phyloP scores from a whole-genome alignment of 2,113 vertebrate species.

The Beaufortia kweichowensis region DNA sequence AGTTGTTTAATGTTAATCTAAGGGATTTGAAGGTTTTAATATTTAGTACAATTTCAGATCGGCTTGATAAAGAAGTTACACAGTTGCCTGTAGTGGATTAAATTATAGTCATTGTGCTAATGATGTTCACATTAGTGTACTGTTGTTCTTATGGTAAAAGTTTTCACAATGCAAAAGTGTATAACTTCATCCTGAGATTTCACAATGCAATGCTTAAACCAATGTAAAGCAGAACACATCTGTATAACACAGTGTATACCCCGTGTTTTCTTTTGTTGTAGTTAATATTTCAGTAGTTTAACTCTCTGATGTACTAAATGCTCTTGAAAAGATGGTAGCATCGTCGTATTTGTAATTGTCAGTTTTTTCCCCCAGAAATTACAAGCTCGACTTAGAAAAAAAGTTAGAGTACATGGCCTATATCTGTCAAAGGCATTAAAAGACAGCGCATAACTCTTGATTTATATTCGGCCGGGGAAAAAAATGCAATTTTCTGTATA shows the following conservation, averaged over 20 bases:
- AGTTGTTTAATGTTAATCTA: constrained; percentile 76
- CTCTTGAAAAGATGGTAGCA: not conserved
- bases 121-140: not conserved
- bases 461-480: constrained; percentile 75
- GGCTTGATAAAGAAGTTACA: constrained; percentile 53
- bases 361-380: not conserved
- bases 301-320: not conserved
- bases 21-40: constrained; percentile 62
- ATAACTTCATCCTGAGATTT: too few relatives aligned
- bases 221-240: not conserved
- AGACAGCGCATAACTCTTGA: constrained; percentile 73
- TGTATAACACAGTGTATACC: not conserved
- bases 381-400: constrained; percentile 62
- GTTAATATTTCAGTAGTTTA: not conserved
- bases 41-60: constrained; percentile 50
- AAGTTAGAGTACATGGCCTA: constrained; percentile 76
- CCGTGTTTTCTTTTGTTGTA: not conserved
- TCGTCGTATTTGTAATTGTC: constrained; percentile 15
- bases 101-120: too few relatives aligned
- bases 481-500: constrained; percentile 72
- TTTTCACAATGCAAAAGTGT: not conserved
- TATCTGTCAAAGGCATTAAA: constrained; percentile 80
- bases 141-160: not conserved
- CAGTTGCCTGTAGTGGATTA: too few relatives aligned
- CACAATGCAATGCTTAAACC: not conserved